Evolutionary conservation across 2,113 vertebrate genomes (phyloP).

Genomic region (Sisor rabdophorus): DNA sequence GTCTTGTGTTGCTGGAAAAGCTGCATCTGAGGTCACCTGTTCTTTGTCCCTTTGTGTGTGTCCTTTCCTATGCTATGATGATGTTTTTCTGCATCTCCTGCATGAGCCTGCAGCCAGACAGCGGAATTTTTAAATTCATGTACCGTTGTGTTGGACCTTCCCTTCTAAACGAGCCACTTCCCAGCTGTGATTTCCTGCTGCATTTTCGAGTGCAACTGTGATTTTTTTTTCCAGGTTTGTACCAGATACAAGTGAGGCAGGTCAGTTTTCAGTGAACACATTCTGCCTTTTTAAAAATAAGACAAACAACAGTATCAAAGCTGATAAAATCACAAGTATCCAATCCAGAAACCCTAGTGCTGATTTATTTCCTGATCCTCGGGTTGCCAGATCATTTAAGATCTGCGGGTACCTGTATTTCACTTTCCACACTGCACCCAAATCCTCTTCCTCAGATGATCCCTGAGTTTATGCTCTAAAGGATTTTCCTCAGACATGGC

Average conservation of each 20-base stretch:
- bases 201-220: neutral
- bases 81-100: slow-evolving; percentile 10
- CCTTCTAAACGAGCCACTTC: neutral
- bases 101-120: slow-evolving; percentile 18
- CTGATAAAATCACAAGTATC: neutral
- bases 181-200: slow-evolving; percentile 10
- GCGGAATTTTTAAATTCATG: neutral
- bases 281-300: neutral
- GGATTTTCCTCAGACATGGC: slow-evolving; percentile 68
- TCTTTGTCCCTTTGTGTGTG: slow-evolving; percentile 15
- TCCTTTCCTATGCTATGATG: slow-evolving; percentile 7
- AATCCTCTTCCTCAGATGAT: slow-evolving; percentile 60
- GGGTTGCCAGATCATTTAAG: slow-evolving; percentile 45
- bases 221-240: neutral
- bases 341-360: neutral
- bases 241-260: slow-evolving; percentile 18
- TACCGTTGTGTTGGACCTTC: neutral
- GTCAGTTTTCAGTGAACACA: slow-evolving; percentile 7
- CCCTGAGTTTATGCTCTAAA: slow-evolving; percentile 64
- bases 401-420: slow-evolving; percentile 33
- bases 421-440: slow-evolving; percentile 36
- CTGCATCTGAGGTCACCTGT: neutral
- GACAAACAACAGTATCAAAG: neutral
- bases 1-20: neutral
- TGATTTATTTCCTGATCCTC: slow-evolving; percentile 17